Evolutionary conservation across 2,888 invertebrate genomes (phyloP), one percentile per base, ranked within the genome.

Genomic region (Ormyrus labotus): DNA sequence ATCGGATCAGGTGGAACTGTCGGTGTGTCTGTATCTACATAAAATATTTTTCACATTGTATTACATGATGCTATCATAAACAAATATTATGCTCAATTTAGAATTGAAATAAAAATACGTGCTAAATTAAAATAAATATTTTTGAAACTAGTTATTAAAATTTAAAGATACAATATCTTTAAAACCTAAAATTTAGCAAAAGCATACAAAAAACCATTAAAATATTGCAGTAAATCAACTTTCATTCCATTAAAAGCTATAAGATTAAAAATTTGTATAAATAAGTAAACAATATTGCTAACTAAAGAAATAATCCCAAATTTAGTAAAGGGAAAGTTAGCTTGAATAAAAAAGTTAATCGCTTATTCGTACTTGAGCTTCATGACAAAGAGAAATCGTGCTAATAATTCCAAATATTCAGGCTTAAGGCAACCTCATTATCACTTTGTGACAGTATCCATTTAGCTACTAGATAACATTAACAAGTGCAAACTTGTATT

Each of bases 1-100:
- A 94, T 93, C 65, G 94, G 90, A 87, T 90, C 90, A 61, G 90
- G 88, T 80, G 89, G 86, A 81, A 90, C 86, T 57, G 87, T 87
- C 53, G 89, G 87, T 80, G 87, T 85, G 80, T 87, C 84, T 75
- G 87, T 87, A 81, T 87, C 90, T 90, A 68, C 4, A 67, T 83
- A 83, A 7, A 64, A 74, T 7, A 67, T 51, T 11, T 34, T 4
- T 34, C 6, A 60, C 0, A 10, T 11, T 11, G 65, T 78, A 57
- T 60, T 67, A 10, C 1, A 13, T 45, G 19, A n/a, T 50, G 11
- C 4, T 34, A 34, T 34, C 34, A 50, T 3, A 51, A 48, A 10
- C 34, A 34, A 34, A 34, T 34, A 34, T 34, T 34, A 4, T 34
- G 34, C n/a, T 48, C 47, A 48, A n/a, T 13, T 65, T 50, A 0